These are phyloP conservation scores for Bradynema listronoti DNA, from an alignment of 1,140 invertebrate genomes.

Conservation along the genomic window DNA sequence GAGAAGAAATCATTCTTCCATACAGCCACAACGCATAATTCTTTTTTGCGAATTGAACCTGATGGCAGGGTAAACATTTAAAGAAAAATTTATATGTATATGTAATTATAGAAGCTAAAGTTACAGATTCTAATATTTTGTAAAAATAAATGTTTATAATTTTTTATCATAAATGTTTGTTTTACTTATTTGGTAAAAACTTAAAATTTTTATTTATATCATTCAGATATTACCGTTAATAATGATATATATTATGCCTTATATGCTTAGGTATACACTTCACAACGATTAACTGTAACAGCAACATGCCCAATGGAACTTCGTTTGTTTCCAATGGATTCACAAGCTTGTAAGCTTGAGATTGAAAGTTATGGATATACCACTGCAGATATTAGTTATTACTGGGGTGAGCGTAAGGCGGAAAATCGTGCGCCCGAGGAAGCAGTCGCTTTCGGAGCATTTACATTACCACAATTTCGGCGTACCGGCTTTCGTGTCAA, in stretches of 20 bases:
- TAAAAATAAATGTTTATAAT: too few relatives aligned
- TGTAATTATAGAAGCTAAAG: too few relatives aligned
- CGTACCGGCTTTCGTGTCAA: conserved; percentile 50
- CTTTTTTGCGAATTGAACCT: conserved; percentile 62
- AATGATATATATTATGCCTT: too few relatives aligned
- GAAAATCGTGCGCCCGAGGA: conserved; percentile 17
- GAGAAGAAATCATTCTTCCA: conserved; percentile 98
- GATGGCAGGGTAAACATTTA: conserved; percentile 55
- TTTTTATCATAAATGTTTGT: too few relatives aligned
- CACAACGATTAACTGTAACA: conserved; percentile 77
- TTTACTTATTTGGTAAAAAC: too few relatives aligned
- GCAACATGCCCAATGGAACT: conserved; percentile 94
- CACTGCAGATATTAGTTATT: conserved; percentile 41
- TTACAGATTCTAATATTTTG: too few relatives aligned
- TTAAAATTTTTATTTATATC: too few relatives aligned
- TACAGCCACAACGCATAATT: conserved; percentile 79
- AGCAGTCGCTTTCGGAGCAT: conserved; percentile 46
- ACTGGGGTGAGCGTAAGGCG: conserved; percentile 30
- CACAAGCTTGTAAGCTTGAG: conserved; percentile 60
- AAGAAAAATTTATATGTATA: conserved; percentile 2
- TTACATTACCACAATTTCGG: conserved; percentile 51
- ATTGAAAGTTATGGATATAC: conserved; percentile 59
- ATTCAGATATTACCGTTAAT: too few relatives aligned
- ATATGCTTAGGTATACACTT: conserved; percentile 35
- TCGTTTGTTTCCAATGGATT: conserved; percentile 73